Base-by-base conservation (phyloP, 2,888 invertebrate genomes). In the Drosophila testacea region DNA sequence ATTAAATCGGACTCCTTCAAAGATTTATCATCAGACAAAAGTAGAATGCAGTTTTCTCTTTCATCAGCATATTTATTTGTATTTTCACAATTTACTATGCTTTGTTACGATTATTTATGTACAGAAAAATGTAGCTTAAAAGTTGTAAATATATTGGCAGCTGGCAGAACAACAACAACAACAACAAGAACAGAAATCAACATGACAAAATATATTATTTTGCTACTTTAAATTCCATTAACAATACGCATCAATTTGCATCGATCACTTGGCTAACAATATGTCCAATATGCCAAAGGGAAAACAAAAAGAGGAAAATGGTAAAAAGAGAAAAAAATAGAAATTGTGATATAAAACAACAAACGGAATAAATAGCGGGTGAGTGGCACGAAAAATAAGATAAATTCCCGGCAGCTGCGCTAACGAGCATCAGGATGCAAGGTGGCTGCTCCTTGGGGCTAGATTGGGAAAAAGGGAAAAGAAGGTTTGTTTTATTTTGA, bases 401-500 rank as follows among this genome's bases (percentile, higher is more conserved):
- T 88, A 88, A 83, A 83, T 88, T 83, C 76, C 69, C 67, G 63
- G 82, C 88, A 83, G 79, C 89, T 81, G 85, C 73, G 89, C 83
- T 83, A 83, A 88, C 83, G 89, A 83, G 88, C 81, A 46, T 57
- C 73, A 62, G 81, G 46, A 60, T 59, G 51, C 56, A 69, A 77
- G 64, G 69, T 51, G 68, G 51, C 11, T 32, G 60, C 16, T 48
- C 44, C 69, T 30, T 27, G 51, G 16, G 38, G 52, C 13, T 39
- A 10, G n/a, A 44, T 28, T 46, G 13, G 27, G 48, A 41, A 22
- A 22, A 22, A 38, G 10, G 30, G 16, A 16, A 6, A 13, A 5
- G 10, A 10, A 6, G 7, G n/a, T 4, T 1, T 4, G 13, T 7
- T 11, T 7, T 16, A 6, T 6, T 28, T 9, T 9, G 27, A 22